Conservation (phyloP, 2,113 vertebrate species). For the Equus przewalskii region DNA sequence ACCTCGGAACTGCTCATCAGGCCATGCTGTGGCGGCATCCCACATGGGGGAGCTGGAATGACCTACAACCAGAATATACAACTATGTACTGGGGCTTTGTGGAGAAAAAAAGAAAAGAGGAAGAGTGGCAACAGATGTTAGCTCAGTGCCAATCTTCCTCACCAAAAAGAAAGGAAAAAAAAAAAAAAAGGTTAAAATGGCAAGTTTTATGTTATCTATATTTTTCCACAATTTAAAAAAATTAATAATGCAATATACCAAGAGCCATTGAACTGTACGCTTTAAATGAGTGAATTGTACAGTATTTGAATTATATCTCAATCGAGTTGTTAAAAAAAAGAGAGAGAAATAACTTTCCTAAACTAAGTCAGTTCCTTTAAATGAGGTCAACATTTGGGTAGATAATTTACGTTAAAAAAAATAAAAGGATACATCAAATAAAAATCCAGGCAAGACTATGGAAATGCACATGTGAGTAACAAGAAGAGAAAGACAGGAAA, state of each 20-base stretch:
- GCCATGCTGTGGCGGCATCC: no score
- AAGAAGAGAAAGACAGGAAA: no score
- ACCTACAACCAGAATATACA: no score
- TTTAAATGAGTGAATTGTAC: not conserved
- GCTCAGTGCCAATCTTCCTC: no score
- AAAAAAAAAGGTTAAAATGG: not conserved
- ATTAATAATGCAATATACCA: not conserved
- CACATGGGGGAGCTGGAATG: no score
- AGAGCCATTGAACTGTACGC: not conserved
- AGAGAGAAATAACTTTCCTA: not conserved
- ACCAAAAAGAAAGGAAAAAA: no score
- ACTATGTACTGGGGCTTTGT: no score
- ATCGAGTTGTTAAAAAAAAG: not conserved
- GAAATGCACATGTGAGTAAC: accelerated
- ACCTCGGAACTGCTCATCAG: no score
- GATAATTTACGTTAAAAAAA: not conserved
- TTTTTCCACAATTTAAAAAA: not conserved
- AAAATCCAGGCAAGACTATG: not conserved
- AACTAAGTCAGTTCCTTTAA: not conserved
- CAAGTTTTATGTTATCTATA: not conserved
- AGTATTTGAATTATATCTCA: not conserved
- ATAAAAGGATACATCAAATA: not conserved
- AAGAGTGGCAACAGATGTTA: no score
- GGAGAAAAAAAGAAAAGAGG: no score
- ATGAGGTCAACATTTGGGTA: not conserved